Conservation (phyloP, 2,888 invertebrate species). For the Hermodice carunculata region DNA sequence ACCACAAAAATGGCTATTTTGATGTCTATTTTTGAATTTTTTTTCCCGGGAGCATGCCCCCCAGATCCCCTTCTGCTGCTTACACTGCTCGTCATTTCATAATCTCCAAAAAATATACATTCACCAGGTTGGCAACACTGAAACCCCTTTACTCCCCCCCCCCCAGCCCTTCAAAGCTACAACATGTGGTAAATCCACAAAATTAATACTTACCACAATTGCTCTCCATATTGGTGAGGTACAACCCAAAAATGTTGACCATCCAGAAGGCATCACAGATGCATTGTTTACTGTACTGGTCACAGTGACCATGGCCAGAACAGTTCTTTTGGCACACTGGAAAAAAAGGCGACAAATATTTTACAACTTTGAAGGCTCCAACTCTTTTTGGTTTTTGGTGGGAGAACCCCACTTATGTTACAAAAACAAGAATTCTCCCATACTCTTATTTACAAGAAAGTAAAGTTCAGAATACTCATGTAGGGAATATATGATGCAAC, state of each 20-base stretch:
- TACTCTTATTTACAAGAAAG: background rate
- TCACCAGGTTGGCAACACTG: no score
- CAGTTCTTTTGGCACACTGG: slow-evolving; percentile 91
- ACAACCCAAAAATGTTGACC: slow-evolving; percentile 82
- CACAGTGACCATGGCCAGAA: slow-evolving; percentile 89
- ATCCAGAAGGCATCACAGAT: slow-evolving; percentile 97
- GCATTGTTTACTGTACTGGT: slow-evolving; percentile 85
- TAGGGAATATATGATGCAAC: no score
- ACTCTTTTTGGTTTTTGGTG: background rate
- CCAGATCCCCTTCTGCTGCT: no score
- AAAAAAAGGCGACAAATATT: slow-evolving; percentile 35
- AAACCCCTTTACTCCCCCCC: no score
- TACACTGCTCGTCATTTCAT: no score
- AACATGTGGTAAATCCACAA: no score
- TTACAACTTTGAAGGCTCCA: background rate
- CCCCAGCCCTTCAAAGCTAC: no score
- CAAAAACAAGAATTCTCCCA: background rate
- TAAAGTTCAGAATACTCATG: no score
- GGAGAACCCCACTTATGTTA: background rate
- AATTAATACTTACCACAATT: slow-evolving; percentile 83
- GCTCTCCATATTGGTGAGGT: slow-evolving; percentile 80
- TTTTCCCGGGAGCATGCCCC: no score
- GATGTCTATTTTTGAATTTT: no score
- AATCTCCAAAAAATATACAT: no score
- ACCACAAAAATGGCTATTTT: no score